These are phyloP conservation scores for Cyphomyrus plagiostoma DNA, from an alignment of 2,113 vertebrate genomes.

Conservation along the genomic window DNA sequence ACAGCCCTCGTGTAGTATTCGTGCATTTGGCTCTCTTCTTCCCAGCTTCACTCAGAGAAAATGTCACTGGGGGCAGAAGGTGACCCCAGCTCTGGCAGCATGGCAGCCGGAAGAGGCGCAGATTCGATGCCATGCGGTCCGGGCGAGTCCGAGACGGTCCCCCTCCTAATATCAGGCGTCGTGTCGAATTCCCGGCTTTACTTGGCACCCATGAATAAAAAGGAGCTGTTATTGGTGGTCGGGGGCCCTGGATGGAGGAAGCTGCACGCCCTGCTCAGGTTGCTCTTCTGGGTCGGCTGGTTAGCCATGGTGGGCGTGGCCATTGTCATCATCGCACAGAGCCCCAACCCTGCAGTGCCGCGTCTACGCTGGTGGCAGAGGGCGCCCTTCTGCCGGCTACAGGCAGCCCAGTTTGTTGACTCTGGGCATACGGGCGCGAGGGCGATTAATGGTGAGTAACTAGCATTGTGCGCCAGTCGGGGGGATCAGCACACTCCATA, in stretches of 20 bases:
- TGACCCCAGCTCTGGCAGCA: conserved; percentile 40
- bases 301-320: conserved; percentile 44
- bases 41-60: background rate
- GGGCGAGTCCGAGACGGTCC: conserved; percentile 40
- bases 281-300: conserved; percentile 62
- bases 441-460: conserved; percentile 46
- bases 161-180: conserved; percentile 44
- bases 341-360: conserved; percentile 31
- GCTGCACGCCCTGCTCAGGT: conserved; percentile 46
- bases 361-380: conserved; percentile 60
- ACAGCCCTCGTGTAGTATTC: background rate
- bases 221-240: conserved; percentile 47
- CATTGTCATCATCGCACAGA: conserved; percentile 41
- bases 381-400: conserved; percentile 50
- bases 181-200: background rate
- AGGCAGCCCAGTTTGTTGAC: conserved; percentile 32
- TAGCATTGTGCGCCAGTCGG: background rate
- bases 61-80: conserved; percentile 55
- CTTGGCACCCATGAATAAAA: conserved; percentile 47
- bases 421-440: conserved; percentile 4
- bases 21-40: background rate
- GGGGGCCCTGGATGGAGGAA: conserved; percentile 51
- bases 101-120: background rate
- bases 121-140: conserved; percentile 5
- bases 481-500: background rate